Percentiles rank a stretch among this genome's conserved stretches.
These are phyloP conservation scores for Trichogramma pretiosum DNA, from an alignment of 1,140 invertebrate genomes.

Conservation along the genomic window DNA sequence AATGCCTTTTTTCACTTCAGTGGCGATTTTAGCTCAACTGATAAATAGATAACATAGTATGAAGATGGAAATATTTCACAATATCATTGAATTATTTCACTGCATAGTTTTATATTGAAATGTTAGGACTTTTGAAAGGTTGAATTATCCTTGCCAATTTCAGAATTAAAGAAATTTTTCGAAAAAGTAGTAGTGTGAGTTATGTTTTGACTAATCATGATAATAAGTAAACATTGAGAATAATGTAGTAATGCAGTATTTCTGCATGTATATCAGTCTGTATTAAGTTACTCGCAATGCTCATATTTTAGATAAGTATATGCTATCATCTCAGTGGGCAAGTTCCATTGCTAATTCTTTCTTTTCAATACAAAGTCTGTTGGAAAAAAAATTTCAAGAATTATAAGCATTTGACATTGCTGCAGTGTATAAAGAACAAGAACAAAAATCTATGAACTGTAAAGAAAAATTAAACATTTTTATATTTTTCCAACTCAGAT, in stretches of 20 bases:
- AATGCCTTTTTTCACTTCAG: too few species aligned
- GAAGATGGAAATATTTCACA: too few species aligned
- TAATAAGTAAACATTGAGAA: background rate
- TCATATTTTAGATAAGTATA: background rate
- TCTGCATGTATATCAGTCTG: slow-evolving; percentile 6
- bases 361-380: background rate
- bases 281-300: background rate
- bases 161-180: background rate
- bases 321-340: background rate
- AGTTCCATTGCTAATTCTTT: background rate
- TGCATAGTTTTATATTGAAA: too few species aligned
- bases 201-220: slow-evolving; percentile 9
- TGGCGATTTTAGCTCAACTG: too few species aligned
- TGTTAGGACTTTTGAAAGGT: slow-evolving; percentile 5
- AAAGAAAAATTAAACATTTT: too few species aligned
- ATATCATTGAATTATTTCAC: too few species aligned
- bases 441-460: too few species aligned
- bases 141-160: background rate
- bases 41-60: too few species aligned
- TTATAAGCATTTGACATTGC: too few species aligned
- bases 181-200: background rate
- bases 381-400: too few species aligned
- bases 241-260: slow-evolving; percentile 1
- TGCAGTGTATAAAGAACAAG: too few species aligned
- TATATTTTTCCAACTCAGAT: too few species aligned